These are phyloP conservation scores for Dunckerocampus dactyliophorus DNA, from an alignment of 2,113 vertebrate species.

Conservation along the genomic window DNA sequence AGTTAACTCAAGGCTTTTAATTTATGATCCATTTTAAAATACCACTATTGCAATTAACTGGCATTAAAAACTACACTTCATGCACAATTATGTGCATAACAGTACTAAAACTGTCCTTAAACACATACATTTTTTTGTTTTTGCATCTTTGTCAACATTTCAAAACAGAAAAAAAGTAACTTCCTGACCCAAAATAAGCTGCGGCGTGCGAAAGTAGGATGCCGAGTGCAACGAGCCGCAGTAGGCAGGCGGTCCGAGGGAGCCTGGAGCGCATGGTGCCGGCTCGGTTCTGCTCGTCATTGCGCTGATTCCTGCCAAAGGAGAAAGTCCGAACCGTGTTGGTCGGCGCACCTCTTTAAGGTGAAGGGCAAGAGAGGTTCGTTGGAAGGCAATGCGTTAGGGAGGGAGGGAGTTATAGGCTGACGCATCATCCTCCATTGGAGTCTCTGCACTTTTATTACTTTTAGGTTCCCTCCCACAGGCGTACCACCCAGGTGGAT, in stretches of 20 bases:
- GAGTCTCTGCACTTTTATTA: constrained; percentile 34
- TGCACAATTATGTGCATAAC: too few relatives aligned
- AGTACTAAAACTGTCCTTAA: too few relatives aligned
- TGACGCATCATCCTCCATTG: constrained; percentile 47
- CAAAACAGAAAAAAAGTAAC: constrained; percentile 4
- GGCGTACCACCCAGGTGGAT: constrained; percentile 51
- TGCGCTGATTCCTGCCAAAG: constrained; percentile 74
- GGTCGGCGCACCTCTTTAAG: constrained; percentile 68
- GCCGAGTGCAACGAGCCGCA: constrained; percentile 77
- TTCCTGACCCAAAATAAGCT: constrained; percentile 92
- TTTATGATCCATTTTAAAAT: too few relatives aligned
- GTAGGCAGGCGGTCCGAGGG: constrained; percentile 76
- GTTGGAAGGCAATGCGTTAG: constrained; percentile 39
- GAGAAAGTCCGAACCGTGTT: constrained; percentile 66
- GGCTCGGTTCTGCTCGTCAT: constrained; percentile 79
- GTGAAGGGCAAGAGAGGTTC: constrained; percentile 53
- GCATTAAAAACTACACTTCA: too few relatives aligned
- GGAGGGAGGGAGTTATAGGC: constrained; percentile 34
- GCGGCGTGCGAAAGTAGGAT: constrained; percentile 75
- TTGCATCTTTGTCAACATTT: background rate
- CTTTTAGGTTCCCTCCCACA: constrained; percentile 46
- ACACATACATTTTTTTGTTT: too few relatives aligned
- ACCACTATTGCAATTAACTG: too few relatives aligned
- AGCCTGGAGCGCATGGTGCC: constrained; percentile 86
- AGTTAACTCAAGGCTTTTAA: too few relatives aligned